phyloP scores from a whole-genome alignment of 2,888 invertebrate genomes.

The Megastigmus dorsalis region DNA sequence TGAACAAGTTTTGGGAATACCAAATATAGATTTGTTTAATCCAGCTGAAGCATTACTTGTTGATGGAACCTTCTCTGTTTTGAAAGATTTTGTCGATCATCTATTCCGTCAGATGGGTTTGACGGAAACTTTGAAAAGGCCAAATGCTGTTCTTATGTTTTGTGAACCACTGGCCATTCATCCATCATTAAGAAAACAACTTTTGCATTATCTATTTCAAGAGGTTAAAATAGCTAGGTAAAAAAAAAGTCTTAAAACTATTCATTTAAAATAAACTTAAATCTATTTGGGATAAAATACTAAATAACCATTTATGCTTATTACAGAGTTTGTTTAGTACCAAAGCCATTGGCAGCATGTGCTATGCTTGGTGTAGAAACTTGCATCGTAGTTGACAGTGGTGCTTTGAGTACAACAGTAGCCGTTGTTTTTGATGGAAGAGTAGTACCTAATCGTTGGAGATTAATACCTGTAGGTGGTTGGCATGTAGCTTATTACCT shows the following conservation, averaged over 20 bases:
- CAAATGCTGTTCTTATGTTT: constrained; percentile 72
- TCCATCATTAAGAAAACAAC: constrained; percentile 69
- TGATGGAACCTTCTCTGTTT: constrained; percentile 69
- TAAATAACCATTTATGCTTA: too few species aligned
- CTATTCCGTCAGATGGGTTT: constrained; percentile 73
- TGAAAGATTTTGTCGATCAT: constrained; percentile 72
- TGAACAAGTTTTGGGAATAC: constrained; percentile 70
- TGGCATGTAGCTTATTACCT: constrained; percentile 73
- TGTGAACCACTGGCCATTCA: constrained; percentile 73
- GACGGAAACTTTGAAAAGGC: constrained; percentile 69
- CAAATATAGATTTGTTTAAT: constrained; percentile 72
- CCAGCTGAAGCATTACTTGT: constrained; percentile 72
- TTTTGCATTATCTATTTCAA: constrained; percentile 73
- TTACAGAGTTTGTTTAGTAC: constrained; percentile 71
- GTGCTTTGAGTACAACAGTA: constrained; percentile 73
- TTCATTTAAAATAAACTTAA: too few species aligned
- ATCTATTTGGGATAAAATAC: too few species aligned
- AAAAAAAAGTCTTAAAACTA: too few species aligned
- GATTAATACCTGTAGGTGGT: constrained; percentile 72
- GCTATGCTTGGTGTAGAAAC: constrained; percentile 72
- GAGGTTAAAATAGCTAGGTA: constrained; percentile 73
- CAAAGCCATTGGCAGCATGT: constrained; percentile 73
- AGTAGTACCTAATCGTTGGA: constrained; percentile 71
- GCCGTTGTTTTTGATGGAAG: constrained; percentile 73
- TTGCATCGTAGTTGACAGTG: constrained; percentile 74